These are phyloP conservation scores for Phortica variegata DNA, from an alignment of 1,140 invertebrate species.

Conservation along the genomic window DNA sequence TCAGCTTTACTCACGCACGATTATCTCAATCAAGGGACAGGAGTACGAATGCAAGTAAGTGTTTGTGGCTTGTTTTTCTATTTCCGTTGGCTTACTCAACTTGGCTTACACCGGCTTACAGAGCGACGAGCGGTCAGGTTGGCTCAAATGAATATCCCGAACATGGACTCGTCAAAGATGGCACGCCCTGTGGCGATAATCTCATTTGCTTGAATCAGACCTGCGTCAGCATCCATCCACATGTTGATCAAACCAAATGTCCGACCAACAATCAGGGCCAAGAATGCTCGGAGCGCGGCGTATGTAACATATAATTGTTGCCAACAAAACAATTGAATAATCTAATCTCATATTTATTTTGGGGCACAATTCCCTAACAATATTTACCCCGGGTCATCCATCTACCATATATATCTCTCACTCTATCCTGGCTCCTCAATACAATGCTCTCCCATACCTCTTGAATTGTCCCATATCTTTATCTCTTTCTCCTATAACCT, in stretches of 20 bases:
- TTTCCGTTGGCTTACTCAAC: too few relatives aligned
- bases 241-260: slow-evolving; percentile 82
- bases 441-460: background rate
- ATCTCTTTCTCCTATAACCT: background rate
- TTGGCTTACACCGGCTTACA: slow-evolving; percentile 54
- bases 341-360: too few relatives aligned
- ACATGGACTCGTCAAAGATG: slow-evolving; percentile 81
- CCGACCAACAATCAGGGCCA: slow-evolving; percentile 83
- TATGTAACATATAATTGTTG: slow-evolving; percentile 60
- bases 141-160: slow-evolving; percentile 67
- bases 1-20: slow-evolving; percentile 79
- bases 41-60: slow-evolving; percentile 93
- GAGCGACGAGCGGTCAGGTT: slow-evolving; percentile 69
- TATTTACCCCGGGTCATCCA: too few relatives aligned
- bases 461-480: background rate
- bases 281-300: slow-evolving; percentile 92
- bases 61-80: background rate
- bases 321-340: too few relatives aligned
- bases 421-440: background rate
- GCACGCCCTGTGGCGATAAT: slow-evolving; percentile 88
- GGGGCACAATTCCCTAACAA: too few relatives aligned
- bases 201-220: slow-evolving; percentile 92
- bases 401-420: background rate
- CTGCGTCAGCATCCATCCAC: slow-evolving; percentile 78
- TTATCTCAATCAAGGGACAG: slow-evolving; percentile 79